Conservation (phyloP, 2,888 invertebrate genomes). For the Petrolisthes cinctipes region DNA sequence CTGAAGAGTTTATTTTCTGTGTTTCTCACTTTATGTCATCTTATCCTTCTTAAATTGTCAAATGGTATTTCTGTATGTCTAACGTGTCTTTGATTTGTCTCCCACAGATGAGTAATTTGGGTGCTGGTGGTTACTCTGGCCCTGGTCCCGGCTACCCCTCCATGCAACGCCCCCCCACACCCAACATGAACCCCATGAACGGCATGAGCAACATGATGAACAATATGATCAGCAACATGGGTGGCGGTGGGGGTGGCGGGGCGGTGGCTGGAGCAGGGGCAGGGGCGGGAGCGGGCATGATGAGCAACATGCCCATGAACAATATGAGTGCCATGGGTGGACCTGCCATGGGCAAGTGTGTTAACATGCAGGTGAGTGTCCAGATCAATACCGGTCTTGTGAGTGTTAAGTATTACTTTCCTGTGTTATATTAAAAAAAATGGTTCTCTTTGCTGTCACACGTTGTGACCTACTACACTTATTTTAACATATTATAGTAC, state of each 20-base stretch:
- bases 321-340: slow-evolving; percentile 59
- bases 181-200: slow-evolving; percentile 71
- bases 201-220: slow-evolving; percentile 76
- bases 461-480: too few species aligned
- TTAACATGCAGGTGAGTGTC: slow-evolving; percentile 67
- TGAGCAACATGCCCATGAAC: slow-evolving; percentile 65
- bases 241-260: slow-evolving; percentile 62
- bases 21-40: neutral
- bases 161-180: slow-evolving; percentile 69
- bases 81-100: neutral
- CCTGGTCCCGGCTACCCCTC: slow-evolving; percentile 73
- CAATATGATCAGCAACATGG: slow-evolving; percentile 76
- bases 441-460: too few species aligned
- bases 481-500: too few species aligned
- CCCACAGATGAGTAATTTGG: slow-evolving; percentile 74
- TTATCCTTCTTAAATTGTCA: too few species aligned
- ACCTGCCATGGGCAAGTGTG: slow-evolving; percentile 69
- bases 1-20: neutral
- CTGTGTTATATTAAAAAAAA: too few species aligned
- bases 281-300: slow-evolving; percentile 66
- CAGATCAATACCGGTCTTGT: neutral
- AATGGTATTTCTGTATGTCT: neutral
- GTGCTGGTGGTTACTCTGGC: slow-evolving; percentile 74
- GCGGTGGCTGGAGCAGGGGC: neutral
- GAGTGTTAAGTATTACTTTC: neutral